Conservation (phyloP, 1,140 invertebrate genomes). For the Philotrypesis tridentata region DNA sequence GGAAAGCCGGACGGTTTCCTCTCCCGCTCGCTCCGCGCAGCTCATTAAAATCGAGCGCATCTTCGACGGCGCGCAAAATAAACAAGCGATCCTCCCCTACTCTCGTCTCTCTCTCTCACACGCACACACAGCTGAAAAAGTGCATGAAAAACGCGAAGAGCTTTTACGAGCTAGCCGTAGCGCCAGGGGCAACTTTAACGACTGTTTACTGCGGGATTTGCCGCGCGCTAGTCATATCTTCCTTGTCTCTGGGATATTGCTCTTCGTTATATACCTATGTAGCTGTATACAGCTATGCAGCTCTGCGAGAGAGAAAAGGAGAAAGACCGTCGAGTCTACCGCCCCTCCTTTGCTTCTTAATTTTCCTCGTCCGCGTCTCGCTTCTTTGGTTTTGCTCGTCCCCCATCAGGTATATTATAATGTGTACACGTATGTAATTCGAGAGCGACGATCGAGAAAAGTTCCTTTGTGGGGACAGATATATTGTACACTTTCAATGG, state of each 20-base stretch:
- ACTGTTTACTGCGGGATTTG: slow-evolving; percentile 39
- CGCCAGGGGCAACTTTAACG: slow-evolving; percentile 25
- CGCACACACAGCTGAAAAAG: too few relatives aligned
- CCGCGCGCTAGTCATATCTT: neutral
- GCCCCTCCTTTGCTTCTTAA: neutral
- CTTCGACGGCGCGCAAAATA: neutral
- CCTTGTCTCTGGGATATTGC: slow-evolving; percentile 1
- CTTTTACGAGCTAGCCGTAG: slow-evolving; percentile 19
- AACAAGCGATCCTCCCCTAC: neutral
- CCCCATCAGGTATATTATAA: too few relatives aligned
- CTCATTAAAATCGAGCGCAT: neutral
- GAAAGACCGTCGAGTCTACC: neutral
- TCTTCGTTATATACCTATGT: neutral
- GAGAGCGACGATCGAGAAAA: too few relatives aligned
- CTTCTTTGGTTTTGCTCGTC: neutral
- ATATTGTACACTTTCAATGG: too few relatives aligned
- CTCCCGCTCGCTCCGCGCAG: neutral
- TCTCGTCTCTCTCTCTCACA: neutral
- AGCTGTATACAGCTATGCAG: too few relatives aligned
- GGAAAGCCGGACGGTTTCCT: neutral
- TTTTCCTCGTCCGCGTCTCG: neutral
- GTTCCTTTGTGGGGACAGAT: too few relatives aligned
- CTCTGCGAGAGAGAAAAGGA: neutral
- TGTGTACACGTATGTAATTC: too few relatives aligned
- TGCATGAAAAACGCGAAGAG: slow-evolving; percentile 8